phyloP scores from a whole-genome alignment of 2,797 vertebrate species.

The Toxotes lorentzi region DNA sequence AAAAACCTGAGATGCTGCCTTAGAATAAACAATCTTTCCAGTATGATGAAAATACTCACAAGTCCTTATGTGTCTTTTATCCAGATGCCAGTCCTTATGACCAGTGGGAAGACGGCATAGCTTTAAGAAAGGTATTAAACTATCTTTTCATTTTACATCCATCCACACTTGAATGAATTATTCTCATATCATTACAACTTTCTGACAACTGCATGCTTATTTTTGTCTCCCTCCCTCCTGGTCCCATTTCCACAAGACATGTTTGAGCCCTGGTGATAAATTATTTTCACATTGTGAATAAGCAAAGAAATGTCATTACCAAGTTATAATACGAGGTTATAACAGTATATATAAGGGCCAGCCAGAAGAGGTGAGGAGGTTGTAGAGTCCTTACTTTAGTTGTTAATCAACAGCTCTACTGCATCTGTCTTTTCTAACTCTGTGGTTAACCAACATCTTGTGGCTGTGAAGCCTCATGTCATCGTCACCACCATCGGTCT shows the following conservation, averaged over 20 bases:
- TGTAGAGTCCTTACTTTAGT: not conserved
- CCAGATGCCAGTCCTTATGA: constrained; percentile 69
- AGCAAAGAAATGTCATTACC: not conserved
- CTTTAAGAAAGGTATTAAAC: constrained; percentile 69
- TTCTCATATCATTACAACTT: not conserved
- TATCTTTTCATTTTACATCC: not conserved
- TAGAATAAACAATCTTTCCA: not conserved
- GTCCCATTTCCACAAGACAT: not conserved
- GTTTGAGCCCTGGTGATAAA: not conserved
- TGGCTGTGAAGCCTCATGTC: not conserved
- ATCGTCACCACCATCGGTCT: not conserved
- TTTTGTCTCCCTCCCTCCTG: not conserved
- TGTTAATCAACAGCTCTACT: not conserved
- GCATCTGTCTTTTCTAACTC: not conserved
- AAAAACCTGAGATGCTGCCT: not conserved
- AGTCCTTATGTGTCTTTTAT: constrained; percentile 30
- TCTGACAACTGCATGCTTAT: not conserved
- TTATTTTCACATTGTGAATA: not conserved
- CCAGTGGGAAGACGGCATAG: constrained; percentile 64
- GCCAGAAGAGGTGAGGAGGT: not conserved
- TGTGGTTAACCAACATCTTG: not conserved
- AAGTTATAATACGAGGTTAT: not conserved
- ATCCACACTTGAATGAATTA: not conserved
- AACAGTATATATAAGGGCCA: not conserved
- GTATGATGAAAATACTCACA: not conserved